phyloP scores from a whole-genome alignment of 92 coral and sea anemone genomes.

The Pocillopora grandis region DNA sequence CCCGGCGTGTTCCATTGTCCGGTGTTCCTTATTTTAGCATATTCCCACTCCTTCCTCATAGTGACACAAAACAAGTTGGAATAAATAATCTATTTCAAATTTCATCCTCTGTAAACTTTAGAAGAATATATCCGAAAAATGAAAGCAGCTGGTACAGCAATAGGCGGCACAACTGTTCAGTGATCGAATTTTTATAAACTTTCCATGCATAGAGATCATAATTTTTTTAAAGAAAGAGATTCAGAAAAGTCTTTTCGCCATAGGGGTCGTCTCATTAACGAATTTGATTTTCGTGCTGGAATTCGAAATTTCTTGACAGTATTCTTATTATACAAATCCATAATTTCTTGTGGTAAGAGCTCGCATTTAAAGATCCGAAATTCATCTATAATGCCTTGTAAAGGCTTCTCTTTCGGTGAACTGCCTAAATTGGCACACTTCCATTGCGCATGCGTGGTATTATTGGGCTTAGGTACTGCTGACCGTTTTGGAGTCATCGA shows the following conservation, averaged over 20 bases:
- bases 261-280: neutral
- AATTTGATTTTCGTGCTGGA: conserved; percentile 32
- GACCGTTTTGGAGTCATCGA: conserved; percentile 34
- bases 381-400: conserved; percentile 83
- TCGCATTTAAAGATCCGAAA: conserved; percentile 93
- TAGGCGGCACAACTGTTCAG: too few species aligned
- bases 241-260: neutral
- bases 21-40: too few species aligned
- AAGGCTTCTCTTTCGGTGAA: conserved; percentile 61
- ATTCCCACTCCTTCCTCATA: too few species aligned
- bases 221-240: neutral
- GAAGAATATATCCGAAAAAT: too few species aligned
- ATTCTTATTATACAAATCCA: conserved; percentile 80
- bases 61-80: too few species aligned
- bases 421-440: conserved; percentile 86
- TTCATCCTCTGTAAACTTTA: too few species aligned
- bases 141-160: too few species aligned
- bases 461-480: conserved; percentile 29
- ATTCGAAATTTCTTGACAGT: conserved; percentile 75
- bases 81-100: too few species aligned
- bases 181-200: too few species aligned
- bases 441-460: conserved; percentile 64
- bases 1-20: too few species aligned
- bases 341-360: conserved; percentile 74
- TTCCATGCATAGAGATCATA: too few species aligned